Percentiles rank a stretch among this genome's conserved stretches.
Conservation (phyloP, 2,888 invertebrate genomes). For the Notocelia uddmanniana region DNA sequence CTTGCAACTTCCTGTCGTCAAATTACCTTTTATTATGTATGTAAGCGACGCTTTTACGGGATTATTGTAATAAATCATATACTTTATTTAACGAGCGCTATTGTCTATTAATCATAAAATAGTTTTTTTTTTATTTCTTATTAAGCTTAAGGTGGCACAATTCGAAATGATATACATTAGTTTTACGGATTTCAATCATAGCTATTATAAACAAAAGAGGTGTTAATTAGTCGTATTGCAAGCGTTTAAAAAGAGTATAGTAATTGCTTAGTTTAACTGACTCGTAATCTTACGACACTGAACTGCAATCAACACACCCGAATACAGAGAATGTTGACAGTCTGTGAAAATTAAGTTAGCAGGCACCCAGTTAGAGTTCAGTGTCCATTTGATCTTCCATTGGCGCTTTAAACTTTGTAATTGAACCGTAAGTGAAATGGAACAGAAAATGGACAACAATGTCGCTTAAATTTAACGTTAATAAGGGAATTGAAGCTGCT, state of each 20-base stretch:
- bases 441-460: conserved; percentile 36
- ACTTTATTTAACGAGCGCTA: neutral
- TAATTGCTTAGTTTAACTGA: conserved; percentile 11
- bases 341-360: conserved; percentile 40
- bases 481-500: conserved; percentile 13
- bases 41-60: neutral
- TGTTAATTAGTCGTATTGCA: too few relatives aligned
- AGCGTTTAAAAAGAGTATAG: neutral
- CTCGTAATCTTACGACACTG: conserved; percentile 3
- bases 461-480: conserved; percentile 29
- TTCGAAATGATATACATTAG: too few relatives aligned
- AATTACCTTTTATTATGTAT: conserved; percentile 61
- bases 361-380: conserved; percentile 34
- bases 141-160: too few relatives aligned
- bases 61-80: neutral
- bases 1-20: conserved; percentile 72
- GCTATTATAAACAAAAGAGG: too few relatives aligned
- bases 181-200: too few relatives aligned
- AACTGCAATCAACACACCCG: conserved; percentile 15
- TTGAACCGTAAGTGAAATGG: conserved; percentile 44
- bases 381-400: conserved; percentile 44
- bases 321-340: conserved; percentile 37
- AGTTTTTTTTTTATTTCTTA: neutral
- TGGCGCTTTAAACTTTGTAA: conserved; percentile 47
- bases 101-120: neutral